Evolutionary conservation across 2,888 invertebrate species (phyloP).

Genomic region (Gibbula magus): DNA sequence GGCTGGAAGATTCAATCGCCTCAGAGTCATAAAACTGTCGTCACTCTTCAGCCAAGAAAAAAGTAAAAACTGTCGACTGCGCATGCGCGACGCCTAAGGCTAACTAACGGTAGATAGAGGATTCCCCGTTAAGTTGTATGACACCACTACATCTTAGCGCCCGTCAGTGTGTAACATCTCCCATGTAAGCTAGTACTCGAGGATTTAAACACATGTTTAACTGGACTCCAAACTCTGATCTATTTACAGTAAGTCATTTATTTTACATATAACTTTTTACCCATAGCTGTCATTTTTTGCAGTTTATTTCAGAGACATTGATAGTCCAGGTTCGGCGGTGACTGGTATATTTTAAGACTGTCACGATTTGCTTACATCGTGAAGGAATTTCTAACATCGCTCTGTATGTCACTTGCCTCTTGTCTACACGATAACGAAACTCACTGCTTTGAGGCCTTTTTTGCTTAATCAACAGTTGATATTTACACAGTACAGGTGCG

Average conservation of each 20-base stretch:
- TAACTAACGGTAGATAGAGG: background rate
- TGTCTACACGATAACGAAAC: background rate
- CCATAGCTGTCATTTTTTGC: background rate
- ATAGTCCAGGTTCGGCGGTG: too few species aligned
- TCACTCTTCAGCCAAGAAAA: background rate
- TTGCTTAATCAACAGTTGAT: too few species aligned
- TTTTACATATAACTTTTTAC: background rate
- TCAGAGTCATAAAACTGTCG: too few species aligned
- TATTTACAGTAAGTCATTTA: background rate
- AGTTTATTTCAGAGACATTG: too few species aligned
- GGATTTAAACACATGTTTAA: constrained; percentile 9
- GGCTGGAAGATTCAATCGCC: too few species aligned
- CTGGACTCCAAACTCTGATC: background rate
- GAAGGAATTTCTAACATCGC: background rate
- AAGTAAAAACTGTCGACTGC: background rate
- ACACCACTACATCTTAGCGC: background rate
- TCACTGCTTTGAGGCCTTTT: background rate
- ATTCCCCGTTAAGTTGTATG: background rate
- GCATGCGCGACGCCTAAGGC: background rate
- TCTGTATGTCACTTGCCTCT: background rate
- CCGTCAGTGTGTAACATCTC: too few species aligned
- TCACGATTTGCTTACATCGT: background rate
- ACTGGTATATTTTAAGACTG: background rate
- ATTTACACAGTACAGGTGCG: too few species aligned
- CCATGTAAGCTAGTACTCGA: background rate